Conservation (phyloP, 2,113 vertebrate genomes). For the Serranochromis macrocephalus region DNA sequence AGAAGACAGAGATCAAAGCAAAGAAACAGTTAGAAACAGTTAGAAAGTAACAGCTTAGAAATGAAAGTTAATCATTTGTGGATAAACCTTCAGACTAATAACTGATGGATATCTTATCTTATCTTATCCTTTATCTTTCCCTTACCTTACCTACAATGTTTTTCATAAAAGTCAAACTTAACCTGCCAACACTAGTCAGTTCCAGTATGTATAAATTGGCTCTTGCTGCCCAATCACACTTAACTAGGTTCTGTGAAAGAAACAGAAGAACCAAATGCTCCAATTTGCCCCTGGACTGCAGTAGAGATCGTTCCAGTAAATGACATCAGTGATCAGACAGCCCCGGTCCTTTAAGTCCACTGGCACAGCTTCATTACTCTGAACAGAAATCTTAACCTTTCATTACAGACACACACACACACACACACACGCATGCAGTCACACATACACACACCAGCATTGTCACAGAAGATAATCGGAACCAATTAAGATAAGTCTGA, state of each 20-base stretch:
- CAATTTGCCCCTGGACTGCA: not conserved
- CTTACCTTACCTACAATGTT: not conserved
- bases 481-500: conserved; percentile 49
- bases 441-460: not conserved
- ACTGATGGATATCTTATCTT: not conserved
- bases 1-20: not conserved
- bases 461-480: conserved; percentile 52
- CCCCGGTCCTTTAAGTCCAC: not conserved
- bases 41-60: not conserved
- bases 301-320: not conserved
- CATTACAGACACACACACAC: conserved; percentile 11
- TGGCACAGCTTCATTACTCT: conserved; percentile 31
- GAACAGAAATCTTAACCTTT: conserved; percentile 58
- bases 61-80: not conserved
- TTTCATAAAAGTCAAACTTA: not conserved
- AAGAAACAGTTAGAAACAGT: not conserved
- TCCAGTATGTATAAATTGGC: not conserved
- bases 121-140: not conserved
- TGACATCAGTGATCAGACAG: not conserved
- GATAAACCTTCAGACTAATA: not conserved
- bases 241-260: not conserved
- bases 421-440: not conserved
- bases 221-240: not conserved
- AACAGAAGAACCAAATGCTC: not conserved
- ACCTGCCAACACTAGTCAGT: not conserved